These are phyloP conservation scores for Homalodisca vitripennis DNA, from an alignment of 1,140 invertebrate genomes.

Conservation along the genomic window DNA sequence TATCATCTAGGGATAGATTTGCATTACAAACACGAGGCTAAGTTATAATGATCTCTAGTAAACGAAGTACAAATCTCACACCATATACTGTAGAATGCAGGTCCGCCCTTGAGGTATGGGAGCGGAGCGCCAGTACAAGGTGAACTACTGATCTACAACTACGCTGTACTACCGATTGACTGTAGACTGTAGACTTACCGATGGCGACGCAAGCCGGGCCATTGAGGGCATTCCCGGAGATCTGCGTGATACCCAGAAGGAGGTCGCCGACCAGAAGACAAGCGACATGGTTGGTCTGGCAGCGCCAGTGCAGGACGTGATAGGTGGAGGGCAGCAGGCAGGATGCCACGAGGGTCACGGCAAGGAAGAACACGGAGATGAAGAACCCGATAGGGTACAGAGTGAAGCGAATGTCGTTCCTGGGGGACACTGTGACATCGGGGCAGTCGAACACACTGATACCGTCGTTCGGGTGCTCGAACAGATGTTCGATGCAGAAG, in stretches of 20 bases:
- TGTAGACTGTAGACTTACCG: slow-evolving; percentile 65
- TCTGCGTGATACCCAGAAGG: slow-evolving; percentile 70
- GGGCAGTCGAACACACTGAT: slow-evolving; percentile 62
- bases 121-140: no score
- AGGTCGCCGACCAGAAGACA: slow-evolving; percentile 75
- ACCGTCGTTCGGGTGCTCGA: slow-evolving; percentile 50
- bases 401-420: slow-evolving; percentile 60
- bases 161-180: no score
- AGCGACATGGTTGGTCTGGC: slow-evolving; percentile 78
- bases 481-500: slow-evolving; percentile 62
- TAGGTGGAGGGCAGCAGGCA: slow-evolving; percentile 74
- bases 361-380: slow-evolving; percentile 72
- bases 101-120: no score
- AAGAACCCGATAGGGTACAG: slow-evolving; percentile 73
- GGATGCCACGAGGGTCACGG: slow-evolving; percentile 70
- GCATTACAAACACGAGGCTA: no score
- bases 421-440: slow-evolving; percentile 43
- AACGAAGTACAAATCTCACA: no score
- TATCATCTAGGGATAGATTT: no score
- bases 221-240: slow-evolving; percentile 57
- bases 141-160: no score
- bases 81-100: no score
- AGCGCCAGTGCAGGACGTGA: slow-evolving; percentile 81
- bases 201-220: slow-evolving; percentile 59
- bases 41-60: no score